A percentile compares a stretch with the other conserved stretches of the same genome.
phyloP scores from a whole-genome alignment of 1,140 invertebrate genomes.

The Epicauta chinensis region DNA sequence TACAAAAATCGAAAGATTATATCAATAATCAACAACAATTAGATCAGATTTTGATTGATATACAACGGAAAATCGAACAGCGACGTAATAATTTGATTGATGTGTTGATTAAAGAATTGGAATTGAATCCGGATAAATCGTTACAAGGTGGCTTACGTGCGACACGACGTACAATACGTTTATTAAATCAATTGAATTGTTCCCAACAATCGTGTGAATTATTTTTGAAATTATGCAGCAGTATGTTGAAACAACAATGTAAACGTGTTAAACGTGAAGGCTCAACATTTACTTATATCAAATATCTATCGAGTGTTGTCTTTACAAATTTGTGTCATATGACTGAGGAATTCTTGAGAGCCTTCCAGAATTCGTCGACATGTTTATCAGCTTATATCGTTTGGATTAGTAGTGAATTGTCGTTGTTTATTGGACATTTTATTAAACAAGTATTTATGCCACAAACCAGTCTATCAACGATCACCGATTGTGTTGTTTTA shows the following conservation, averaged over 20 bases:
- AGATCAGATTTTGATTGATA: constrained; percentile 41
- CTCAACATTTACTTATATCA: constrained; percentile 76
- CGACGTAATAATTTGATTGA: constrained; percentile 74
- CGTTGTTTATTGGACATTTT: constrained; percentile 72
- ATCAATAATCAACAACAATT: constrained; percentile 45
- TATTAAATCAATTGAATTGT: constrained; percentile 81
- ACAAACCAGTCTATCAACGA: constrained; percentile 72
- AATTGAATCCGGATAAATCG: constrained; percentile 80
- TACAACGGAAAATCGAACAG: constrained; percentile 57
- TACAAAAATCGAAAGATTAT: constrained; percentile 67
- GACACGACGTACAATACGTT: constrained; percentile 73
- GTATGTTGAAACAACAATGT: constrained; percentile 73
- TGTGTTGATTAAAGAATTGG: constrained; percentile 81
- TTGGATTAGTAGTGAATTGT: constrained; percentile 85
- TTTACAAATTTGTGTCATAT: constrained; percentile 85
- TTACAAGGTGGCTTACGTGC: constrained; percentile 88
- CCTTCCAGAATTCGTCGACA: constrained; percentile 68
- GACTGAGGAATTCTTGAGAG: constrained; percentile 74
- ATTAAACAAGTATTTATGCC: constrained; percentile 89
- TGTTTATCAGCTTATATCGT: constrained; percentile 82
- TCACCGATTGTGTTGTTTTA: constrained; percentile 76
- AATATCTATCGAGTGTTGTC: constrained; percentile 78
- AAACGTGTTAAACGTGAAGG: constrained; percentile 85
- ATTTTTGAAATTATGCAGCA: constrained; percentile 79
- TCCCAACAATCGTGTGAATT: constrained; percentile 73